Percentiles rank a stretch among this genome's conserved stretches.
phyloP scores from a whole-genome alignment of 2,888 invertebrate genomes.

The Ornithoptera alexandrae region DNA sequence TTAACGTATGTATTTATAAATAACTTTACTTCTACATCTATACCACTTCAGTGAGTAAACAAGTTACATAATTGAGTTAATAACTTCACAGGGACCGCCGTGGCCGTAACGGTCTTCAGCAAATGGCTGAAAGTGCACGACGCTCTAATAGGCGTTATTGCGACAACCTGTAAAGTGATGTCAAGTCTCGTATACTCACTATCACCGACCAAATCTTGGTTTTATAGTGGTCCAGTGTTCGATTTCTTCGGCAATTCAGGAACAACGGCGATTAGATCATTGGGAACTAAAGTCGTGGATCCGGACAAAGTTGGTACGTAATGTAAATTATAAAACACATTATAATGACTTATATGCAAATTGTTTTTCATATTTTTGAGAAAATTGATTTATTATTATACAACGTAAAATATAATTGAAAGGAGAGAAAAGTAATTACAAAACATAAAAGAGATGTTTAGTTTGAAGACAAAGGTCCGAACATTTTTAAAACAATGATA shows the following conservation, averaged over 20 bases:
- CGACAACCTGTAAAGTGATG: conserved; percentile 67
- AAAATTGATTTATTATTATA: not conserved
- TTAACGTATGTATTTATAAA: not conserved
- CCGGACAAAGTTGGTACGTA: conserved; percentile 72
- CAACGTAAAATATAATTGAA: not conserved
- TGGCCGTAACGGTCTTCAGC: conserved; percentile 70
- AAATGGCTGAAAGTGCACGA: conserved; percentile 71
- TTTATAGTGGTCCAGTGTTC: conserved; percentile 67
- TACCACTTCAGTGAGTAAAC: not conserved
- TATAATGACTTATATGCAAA: not conserved
- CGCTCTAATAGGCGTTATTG: conserved; percentile 66
- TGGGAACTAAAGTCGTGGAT: conserved; percentile 78
- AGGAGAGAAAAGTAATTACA: not conserved
- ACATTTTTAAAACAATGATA: not conserved
- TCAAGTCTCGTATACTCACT: conserved; percentile 67
- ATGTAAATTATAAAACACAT: not conserved
- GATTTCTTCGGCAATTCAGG: conserved; percentile 77
- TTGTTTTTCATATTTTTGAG: not conserved
- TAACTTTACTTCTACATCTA: not conserved
- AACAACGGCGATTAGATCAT: conserved; percentile 76
- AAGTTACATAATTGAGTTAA: not conserved
- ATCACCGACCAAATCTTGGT: conserved; percentile 63
- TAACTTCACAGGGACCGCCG: conserved; percentile 61
- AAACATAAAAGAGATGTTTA: not conserved
- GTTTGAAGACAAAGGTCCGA: not conserved